Evolutionary conservation across 2,888 invertebrate species (phyloP).

Genomic region (Sminthurides aquaticus): DNA sequence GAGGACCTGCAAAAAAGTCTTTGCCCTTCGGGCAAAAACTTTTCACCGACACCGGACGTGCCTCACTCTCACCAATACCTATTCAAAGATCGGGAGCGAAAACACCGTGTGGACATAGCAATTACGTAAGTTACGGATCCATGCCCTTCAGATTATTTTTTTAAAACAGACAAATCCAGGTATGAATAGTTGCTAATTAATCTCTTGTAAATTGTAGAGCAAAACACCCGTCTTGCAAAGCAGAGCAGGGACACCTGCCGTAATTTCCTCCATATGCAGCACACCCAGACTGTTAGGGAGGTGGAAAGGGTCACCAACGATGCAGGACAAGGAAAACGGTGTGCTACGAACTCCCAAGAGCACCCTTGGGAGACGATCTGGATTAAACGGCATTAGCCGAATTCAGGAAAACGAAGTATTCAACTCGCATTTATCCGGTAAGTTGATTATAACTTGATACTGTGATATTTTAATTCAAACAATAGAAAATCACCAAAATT

Average conservation of each 20-base stretch:
- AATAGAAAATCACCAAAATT: no score
- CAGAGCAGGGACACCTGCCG: slow-evolving; percentile 11
- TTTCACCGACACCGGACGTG: slow-evolving; percentile 4
- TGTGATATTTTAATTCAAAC: not conserved
- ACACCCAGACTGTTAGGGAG: slow-evolving; percentile 12
- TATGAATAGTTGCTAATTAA: no score
- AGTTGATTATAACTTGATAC: no score
- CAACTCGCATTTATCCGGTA: slow-evolving; percentile 21
- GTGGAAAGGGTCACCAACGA: not conserved
- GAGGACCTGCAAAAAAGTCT: slow-evolving; percentile 33
- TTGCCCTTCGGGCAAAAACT: slow-evolving; percentile 27
- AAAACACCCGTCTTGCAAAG: slow-evolving; percentile 3
- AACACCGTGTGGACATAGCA: slow-evolving; percentile 57
- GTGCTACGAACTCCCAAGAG: slow-evolving; percentile 15
- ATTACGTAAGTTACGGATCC: slow-evolving; percentile 58
- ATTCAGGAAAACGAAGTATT: slow-evolving; percentile 24
- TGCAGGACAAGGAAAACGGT: slow-evolving; percentile 5
- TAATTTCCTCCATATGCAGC: slow-evolving; percentile 15
- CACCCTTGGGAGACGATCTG: slow-evolving; percentile 15
- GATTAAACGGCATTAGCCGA: slow-evolving; percentile 16
- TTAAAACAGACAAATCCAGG: no score
- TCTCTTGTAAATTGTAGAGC: no score
- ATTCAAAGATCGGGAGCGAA: slow-evolving; percentile 52
- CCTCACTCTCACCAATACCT: slow-evolving; percentile 24
- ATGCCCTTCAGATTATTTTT: not conserved